Evolutionary conservation across 2,113 vertebrate species (phyloP), one percentile per base, ranked within the genome.

Genomic region (Poeciliopsis occidentalis): DNA sequence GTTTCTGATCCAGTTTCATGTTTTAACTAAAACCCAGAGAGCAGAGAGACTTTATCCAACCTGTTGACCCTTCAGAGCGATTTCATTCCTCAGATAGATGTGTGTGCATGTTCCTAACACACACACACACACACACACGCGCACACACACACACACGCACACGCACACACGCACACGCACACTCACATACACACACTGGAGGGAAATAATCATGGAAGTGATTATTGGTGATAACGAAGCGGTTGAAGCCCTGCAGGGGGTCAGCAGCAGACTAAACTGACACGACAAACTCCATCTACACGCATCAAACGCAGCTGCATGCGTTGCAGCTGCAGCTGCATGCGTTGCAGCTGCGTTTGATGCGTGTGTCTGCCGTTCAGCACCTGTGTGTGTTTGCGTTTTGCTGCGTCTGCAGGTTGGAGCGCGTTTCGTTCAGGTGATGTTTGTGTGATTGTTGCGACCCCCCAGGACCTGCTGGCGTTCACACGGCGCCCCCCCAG

Each of bases 221-320:
- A 93, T 93, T 93, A 93, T 78, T 80, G 71, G 8, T 81, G 92
- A 90, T 90, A 93, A 89, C 77, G 81, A 70, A 79, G 82, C 70
- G 67, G 79, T 82, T 60, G 89, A 85, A 75, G 78, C 85, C 84
- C 91, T 15, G 78, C 85, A 24, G 90, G 90, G 88, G 85, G 85
- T 90, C 91, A 82, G 85, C 92, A 93, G 91, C 92, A 90, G 83
- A 88, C 87, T 85, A 60, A 87, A 86, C 87, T 87, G 90, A 87
- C 86, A 91, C 88, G 91, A 92, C 92, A 92, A 91, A 93, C 91
- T 86, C 87, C 91, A 91, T 90, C 90, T 90, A 85, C 8, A 34
- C 67, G 63, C 27, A 27, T 27, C 27, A 27, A 27, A 27, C 27
- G 27, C 27, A 31, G 32, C 0, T 11, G 34, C 34, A 34, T 78